phyloP scores from a whole-genome alignment of 1,140 invertebrate species.

The Drosophila arawakana region DNA sequence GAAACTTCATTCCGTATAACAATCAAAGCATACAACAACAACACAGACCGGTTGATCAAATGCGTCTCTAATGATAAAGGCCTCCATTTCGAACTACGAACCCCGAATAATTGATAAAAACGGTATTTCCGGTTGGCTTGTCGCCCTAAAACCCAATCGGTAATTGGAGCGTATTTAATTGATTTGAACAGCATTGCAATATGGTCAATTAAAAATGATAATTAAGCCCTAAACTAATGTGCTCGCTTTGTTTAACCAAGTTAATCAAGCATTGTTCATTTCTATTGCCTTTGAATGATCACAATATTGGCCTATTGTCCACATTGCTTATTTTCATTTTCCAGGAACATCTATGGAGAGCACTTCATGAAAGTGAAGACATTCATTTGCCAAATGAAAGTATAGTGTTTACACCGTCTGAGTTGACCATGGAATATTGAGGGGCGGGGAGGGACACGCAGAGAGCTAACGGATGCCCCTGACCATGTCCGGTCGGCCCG shows the following conservation, averaged over 20 bases:
- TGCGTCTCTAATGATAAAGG: slow-evolving; percentile 39
- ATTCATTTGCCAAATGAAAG: slow-evolving; percentile 65
- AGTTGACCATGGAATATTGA: too few relatives aligned
- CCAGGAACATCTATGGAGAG: slow-evolving; percentile 33
- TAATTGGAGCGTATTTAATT: slow-evolving; percentile 42
- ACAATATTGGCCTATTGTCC: slow-evolving; percentile 26
- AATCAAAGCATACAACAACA: slow-evolving; percentile 17
- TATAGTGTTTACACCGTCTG: slow-evolving; percentile 43
- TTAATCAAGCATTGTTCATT: slow-evolving; percentile 13
- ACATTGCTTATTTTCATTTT: slow-evolving; percentile 24
- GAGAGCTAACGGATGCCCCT: slow-evolving; percentile 19
- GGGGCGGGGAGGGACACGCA: too few relatives aligned
- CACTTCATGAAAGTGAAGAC: slow-evolving; percentile 19
- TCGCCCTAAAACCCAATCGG: slow-evolving; percentile 19
- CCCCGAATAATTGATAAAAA: slow-evolving; percentile 64
- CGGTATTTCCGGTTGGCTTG: slow-evolving; percentile 70
- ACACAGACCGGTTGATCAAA: slow-evolving; percentile 21
- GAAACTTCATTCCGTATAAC: slow-evolving; percentile 53
- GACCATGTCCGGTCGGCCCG: slow-evolving; percentile 31
- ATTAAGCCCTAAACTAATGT: slow-evolving; percentile 46
- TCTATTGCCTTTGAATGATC: background rate
- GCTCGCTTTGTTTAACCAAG: background rate
- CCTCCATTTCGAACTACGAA: slow-evolving; percentile 4
- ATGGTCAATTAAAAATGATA: slow-evolving; percentile 67
- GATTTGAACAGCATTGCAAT: slow-evolving; percentile 35